Percentiles rank a stretch among this genome's conserved stretches.
phyloP scores from a whole-genome alignment of 2,113 vertebrate species.

The Nannospalax galili region DNA sequence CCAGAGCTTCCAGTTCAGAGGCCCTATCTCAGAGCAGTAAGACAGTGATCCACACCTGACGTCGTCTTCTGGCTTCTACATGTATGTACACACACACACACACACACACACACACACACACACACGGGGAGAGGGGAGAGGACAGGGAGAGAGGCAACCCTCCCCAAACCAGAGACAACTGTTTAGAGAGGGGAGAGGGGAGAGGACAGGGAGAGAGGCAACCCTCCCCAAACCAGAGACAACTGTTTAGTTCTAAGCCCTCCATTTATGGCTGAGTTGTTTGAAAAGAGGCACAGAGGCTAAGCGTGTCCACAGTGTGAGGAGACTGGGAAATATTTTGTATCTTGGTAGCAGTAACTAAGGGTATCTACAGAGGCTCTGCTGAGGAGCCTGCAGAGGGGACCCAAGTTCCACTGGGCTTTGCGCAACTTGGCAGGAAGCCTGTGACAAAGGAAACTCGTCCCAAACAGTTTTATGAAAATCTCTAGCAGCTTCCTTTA shows the following conservation, averaged over 20 bases:
- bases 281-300: accelerated
- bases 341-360: slow-evolving; percentile 51
- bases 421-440: background rate
- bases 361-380: background rate
- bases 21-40: background rate
- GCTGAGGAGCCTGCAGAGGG: background rate
- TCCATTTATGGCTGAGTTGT: background rate
- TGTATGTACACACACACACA: background rate
- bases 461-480: accelerated
- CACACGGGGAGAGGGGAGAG: too few relatives aligned
- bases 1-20: background rate
- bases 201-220: background rate
- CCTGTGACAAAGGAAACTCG: background rate
- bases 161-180: background rate
- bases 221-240: background rate
- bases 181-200: too few relatives aligned
- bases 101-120: background rate
- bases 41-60: too few relatives aligned
- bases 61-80: background rate
- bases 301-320: accelerated
- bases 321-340: slow-evolving; percentile 23
- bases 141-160: background rate
- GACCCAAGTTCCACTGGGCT: background rate
- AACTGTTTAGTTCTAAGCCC: background rate
- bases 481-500: background rate